These are phyloP conservation scores for Pectinophora gossypiella DNA, from an alignment of 1,140 invertebrate genomes.

Conservation along the genomic window DNA sequence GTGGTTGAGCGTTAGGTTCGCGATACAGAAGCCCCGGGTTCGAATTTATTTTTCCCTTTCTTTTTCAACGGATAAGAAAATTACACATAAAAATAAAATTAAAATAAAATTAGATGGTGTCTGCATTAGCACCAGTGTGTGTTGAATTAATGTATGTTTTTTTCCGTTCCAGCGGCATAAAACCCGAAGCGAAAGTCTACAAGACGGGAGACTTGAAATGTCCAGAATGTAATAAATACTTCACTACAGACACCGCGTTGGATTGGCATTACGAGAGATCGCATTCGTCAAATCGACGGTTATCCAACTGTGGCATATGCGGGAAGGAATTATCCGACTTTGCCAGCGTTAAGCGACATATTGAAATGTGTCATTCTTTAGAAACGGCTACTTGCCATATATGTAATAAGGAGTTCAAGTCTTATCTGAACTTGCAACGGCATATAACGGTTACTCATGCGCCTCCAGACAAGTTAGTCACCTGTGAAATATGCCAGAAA, in stretches of 20 bases:
- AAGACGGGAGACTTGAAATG: constrained; percentile 7
- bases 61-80: no score
- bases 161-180: no score
- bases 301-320: constrained; percentile 2
- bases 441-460: constrained; percentile 12
- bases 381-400: constrained; percentile 3
- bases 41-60: no score
- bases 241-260: constrained; percentile 5
- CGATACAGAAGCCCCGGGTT: no score
- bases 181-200: neutral
- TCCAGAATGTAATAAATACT: constrained; percentile 6
- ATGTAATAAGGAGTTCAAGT: constrained; percentile 10
- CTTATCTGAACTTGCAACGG: constrained; percentile 7
- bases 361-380: constrained; percentile 10
- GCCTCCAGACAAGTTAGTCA: constrained; percentile 7
- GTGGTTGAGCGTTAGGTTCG: no score
- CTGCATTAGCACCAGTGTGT: no score
- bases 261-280: constrained; percentile 7
- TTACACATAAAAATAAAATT: no score
- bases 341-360: constrained; percentile 4
- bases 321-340: constrained; percentile 6
- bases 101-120: no score
- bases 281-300: neutral
- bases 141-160: no score
- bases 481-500: constrained; percentile 11